Evolutionary conservation across 2,888 invertebrate species (phyloP).

Genomic region (Heliconius aoede): DNA sequence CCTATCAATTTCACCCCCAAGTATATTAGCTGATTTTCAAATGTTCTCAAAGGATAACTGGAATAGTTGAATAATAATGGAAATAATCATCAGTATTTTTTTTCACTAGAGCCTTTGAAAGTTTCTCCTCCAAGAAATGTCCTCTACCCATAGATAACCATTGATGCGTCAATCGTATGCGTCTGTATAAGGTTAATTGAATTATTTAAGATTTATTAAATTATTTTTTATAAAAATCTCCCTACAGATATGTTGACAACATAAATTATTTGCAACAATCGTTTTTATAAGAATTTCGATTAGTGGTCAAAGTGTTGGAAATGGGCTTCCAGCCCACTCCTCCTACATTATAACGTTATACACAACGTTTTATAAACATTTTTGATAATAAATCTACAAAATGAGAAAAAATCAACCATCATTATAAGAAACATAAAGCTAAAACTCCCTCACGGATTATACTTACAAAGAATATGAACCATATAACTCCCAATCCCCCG

Average conservation of each 20-base stretch:
- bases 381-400: neutral
- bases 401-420: neutral
- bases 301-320: neutral
- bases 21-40: no score
- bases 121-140: no score
- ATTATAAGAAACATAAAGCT: neutral
- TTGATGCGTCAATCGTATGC: no score
- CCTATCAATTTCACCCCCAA: no score
- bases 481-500: slow-evolving; percentile 79
- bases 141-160: no score
- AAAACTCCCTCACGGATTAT: neutral
- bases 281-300: neutral
- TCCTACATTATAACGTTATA: neutral
- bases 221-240: neutral
- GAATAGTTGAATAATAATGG: no score
- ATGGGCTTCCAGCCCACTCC: no score
- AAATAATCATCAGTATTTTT: no score
- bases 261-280: neutral
- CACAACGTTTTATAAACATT: neutral
- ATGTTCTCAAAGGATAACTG: no score
- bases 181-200: no score
- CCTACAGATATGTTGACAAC: neutral
- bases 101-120: no score
- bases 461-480: slow-evolving; percentile 80
- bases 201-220: no score